Evolutionary conservation across 2,888 invertebrate species (phyloP), one percentile per base, ranked within the genome.

Genomic region (Agonopterix alstromeriana): DNA sequence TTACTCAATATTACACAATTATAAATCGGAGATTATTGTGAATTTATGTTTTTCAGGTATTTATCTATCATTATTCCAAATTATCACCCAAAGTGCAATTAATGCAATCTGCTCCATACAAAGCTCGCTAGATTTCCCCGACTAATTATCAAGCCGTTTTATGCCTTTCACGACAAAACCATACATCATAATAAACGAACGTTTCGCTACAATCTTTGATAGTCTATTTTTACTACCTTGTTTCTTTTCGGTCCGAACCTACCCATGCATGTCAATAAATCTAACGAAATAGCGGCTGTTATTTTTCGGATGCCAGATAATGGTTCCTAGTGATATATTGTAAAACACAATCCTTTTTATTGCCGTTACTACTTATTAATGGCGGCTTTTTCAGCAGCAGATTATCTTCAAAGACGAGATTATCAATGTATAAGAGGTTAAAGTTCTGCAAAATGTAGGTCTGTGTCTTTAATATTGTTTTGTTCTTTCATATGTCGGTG

Each of bases 261-360:
- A 59, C 59, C 60, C 10, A 38, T 58, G 60, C 58, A 63, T 56
- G 58, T 52, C 51, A 50, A 73, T 81, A 79, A 74, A 76, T 77
- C 69, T 71, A 53, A 49, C 56, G 54, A 67, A 59, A 73, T 67
- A 57, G 64, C 67, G 67, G 61, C 67, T 70, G 73, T 73, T 77
- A 73, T 70, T 72, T 77, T 72, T 72, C 58, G 63, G 56, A 71
- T 65, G 70, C 65, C 68, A 68, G 66, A 72, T 76, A 73, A 73
- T 73, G 68, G 70, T 65, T 65, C 59, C 67, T 64, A 65, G 68
- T 77, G 69, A 77, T 70, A 73, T 76, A 80, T 70, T 68, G 73
- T 67, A 70, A 67, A 68, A 70, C 68, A 64, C 61, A 70, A 73
- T 76, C 67, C 72, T 71, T 70, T 74, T 79, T 77, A 79, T 75